These are phyloP conservation scores for Synanthedon myopaeformis DNA, from an alignment of 2,888 invertebrate species.

Conservation along the genomic window DNA sequence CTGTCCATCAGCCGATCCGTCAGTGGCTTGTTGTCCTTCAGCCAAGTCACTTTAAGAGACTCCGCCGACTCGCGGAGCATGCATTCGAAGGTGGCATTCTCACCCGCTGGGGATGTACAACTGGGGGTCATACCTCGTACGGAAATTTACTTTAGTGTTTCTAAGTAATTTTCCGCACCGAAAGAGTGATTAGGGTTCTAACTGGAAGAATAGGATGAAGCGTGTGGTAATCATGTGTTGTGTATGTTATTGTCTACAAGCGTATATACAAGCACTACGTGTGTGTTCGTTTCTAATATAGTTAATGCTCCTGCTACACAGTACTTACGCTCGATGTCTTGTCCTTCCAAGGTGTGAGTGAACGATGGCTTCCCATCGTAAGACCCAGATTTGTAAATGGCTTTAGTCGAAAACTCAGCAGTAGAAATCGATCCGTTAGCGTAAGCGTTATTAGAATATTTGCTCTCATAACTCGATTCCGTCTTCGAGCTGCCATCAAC, in stretches of 20 bases:
- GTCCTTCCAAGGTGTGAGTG: constrained; percentile 80
- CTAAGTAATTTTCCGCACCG: constrained; percentile 1
- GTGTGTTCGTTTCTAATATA: constrained; percentile 36
- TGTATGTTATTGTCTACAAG: constrained; percentile 61
- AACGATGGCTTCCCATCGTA: constrained; percentile 77
- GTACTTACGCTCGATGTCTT: constrained; percentile 84
- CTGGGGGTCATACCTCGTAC: constrained; percentile 25
- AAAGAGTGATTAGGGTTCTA: constrained; percentile 6
- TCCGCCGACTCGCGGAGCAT: constrained; percentile 73
- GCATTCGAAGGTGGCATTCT: constrained; percentile 85
- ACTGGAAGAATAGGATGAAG: constrained; percentile 28
- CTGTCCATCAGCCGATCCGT: constrained; percentile 82
- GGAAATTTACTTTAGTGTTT: constrained; percentile 10
- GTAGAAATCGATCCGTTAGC: constrained; percentile 42
- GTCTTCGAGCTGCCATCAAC: constrained; percentile 35
- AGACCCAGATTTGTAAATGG: constrained; percentile 38
- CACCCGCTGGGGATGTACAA: constrained; percentile 77
- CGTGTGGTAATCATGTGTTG: constrained; percentile 52
- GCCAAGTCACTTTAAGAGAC: constrained; percentile 79
- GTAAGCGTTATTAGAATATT: constrained; percentile 36
- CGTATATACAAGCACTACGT: constrained; percentile 63
- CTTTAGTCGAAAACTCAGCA: constrained; percentile 25
- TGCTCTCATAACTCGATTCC: constrained; percentile 36
- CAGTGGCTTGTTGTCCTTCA: constrained; percentile 88
- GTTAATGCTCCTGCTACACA: constrained; percentile 7